Conservation (phyloP, 1,140 invertebrate species). For the Muscidifurax raptorellus region DNA sequence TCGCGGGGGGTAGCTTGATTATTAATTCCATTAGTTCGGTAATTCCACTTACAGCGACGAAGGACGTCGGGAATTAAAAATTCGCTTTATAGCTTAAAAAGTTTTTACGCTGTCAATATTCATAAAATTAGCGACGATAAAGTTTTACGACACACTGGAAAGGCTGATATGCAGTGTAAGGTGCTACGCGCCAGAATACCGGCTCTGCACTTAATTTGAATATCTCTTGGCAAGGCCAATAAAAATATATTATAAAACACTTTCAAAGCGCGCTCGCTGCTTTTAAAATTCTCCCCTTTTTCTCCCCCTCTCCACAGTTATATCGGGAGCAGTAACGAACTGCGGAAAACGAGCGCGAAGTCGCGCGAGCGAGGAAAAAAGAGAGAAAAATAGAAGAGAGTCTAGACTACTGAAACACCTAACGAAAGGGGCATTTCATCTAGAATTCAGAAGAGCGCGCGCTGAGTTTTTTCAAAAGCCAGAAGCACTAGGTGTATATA, state of each 20-base stretch:
- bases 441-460: slow-evolving; percentile 5
- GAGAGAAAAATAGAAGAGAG: not conserved
- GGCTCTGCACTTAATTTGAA: slow-evolving; percentile 22
- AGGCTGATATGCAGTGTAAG: not conserved
- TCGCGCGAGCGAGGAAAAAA: not conserved
- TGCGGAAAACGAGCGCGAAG: slow-evolving; percentile 7
- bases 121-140: slow-evolving; percentile 38
- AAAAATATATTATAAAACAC: slow-evolving; percentile 36
- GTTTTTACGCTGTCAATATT: slow-evolving; percentile 36
- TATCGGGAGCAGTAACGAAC: not conserved
- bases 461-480: slow-evolving; percentile 7
- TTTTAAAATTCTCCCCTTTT: not conserved
- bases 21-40: slow-evolving; percentile 17
- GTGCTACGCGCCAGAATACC: not conserved
- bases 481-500: not conserved
- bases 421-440: slow-evolving; percentile 15
- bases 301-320: not conserved
- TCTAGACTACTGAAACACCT: slow-evolving; percentile 14
- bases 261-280: not conserved
- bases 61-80: not conserved
- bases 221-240: not conserved
- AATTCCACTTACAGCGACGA: not conserved
- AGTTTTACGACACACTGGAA: slow-evolving; percentile 31
- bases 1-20: not conserved
- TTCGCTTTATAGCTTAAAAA: slow-evolving; percentile 30